Evolutionary conservation across 2,888 invertebrate species (phyloP), one percentile per base, ranked within the genome.

Genomic region (Calameuta filiformis): DNA sequence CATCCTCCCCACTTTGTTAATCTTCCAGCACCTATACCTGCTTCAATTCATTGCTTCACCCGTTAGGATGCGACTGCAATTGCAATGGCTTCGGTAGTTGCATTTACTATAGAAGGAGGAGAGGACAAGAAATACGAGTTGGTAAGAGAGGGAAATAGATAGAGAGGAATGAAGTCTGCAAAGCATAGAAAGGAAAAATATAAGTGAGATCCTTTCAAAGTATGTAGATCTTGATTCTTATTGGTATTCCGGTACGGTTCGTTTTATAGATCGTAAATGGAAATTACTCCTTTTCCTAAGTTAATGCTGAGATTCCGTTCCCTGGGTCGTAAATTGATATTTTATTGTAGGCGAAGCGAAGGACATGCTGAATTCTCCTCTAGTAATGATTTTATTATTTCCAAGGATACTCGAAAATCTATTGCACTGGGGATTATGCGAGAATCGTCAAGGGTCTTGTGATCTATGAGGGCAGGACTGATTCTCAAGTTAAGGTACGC

Each of bases 391-490:
- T 73, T 73, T n/a, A 33, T 11, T 35, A 73, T 80, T 80, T 82
- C 76, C 23, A 78, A 96, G 95, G 94, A 81, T 96, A 94, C 86
- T 93, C 94, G 0, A 94, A 94, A 35, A 92, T 97, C 0, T 98
- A 96, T 91, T 94, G 95, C 77, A 97, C 97, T 1, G 98, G 98
- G 0, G 98, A 98, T 90, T 97, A 94, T 85, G 98, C 96, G 0
- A 93, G 94, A 23, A 92, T 97, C 0, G 92, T 94, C 76, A 95
- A 96, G 83, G 95, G 94, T 0, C 93, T 94, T 11, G 84, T 93
- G 11, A 91, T 97, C 35, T 97, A 95, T 87, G 96, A 97, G 84
- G 98, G 98, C 0, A 94, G 98, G 37, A 96, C 95, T 0, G 97
- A 97, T 91, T 96, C 97, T 0, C 97, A 97, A 90, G 94, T 96